These are phyloP conservation scores for Cryptus viduatorius DNA, from an alignment of 2,888 invertebrate genomes.

Conservation along the genomic window DNA sequence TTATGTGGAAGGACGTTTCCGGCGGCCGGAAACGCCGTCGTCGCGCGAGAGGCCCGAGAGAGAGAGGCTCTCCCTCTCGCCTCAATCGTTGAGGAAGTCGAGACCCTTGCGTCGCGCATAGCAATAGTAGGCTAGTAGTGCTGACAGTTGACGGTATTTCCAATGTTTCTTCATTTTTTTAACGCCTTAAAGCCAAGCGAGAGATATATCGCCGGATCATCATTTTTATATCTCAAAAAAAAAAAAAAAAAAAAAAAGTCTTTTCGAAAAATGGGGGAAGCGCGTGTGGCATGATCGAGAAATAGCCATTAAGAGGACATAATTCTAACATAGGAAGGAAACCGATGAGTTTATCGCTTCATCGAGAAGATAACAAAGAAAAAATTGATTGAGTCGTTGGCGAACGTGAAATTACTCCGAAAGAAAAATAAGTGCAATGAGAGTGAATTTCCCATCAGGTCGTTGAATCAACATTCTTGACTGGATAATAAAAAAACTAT, in stretches of 20 bases:
- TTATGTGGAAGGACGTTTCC: slow-evolving; percentile 81
- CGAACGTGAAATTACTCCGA: slow-evolving; percentile 58
- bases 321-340: neutral
- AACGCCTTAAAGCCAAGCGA: neutral
- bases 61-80: slow-evolving; percentile 16
- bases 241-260: neutral
- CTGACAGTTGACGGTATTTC: slow-evolving; percentile 33
- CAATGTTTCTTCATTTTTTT: slow-evolving; percentile 24
- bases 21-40: slow-evolving; percentile 79
- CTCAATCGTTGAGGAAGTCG: slow-evolving; percentile 77
- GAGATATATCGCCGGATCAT: neutral
- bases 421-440: slow-evolving; percentile 10
- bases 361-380: slow-evolving; percentile 1
- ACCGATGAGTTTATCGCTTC: neutral
- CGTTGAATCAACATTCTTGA: slow-evolving; percentile 23
- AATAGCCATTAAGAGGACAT: slow-evolving; percentile 13
- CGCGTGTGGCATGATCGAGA: neutral
- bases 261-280: too few relatives aligned
- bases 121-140: slow-evolving; percentile 76
- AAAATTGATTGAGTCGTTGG: slow-evolving; percentile 64
- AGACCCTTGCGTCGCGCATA: slow-evolving; percentile 80
- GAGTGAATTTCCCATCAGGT: slow-evolving; percentile 55
- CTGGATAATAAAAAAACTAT: neutral
- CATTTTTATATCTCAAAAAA: neutral
- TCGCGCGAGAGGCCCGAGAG: slow-evolving; percentile 19